phyloP scores from a whole-genome alignment of 1,140 invertebrate genomes.

The Drosophila athabasca region DNA sequence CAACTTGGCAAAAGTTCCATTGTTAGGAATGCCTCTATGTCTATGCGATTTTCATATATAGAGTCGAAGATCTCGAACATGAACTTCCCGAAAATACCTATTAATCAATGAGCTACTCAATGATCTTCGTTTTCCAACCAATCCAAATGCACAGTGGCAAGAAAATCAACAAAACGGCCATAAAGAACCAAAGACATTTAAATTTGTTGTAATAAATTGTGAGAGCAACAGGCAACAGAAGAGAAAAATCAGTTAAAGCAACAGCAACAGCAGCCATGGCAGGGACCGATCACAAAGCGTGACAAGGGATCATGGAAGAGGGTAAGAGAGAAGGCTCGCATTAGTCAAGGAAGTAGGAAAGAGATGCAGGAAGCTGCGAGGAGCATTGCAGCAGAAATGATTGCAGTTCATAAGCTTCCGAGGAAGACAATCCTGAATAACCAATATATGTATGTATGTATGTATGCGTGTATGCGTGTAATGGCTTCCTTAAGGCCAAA shows the following conservation, averaged over 20 bases:
- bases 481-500: conserved; percentile 80
- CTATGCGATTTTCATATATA: neutral
- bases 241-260: neutral
- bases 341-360: conserved; percentile 1
- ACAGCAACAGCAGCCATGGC: conserved; percentile 4
- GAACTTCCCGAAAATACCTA: neutral
- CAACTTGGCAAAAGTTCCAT: conserved; percentile 45
- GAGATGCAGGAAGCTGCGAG: neutral
- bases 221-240: conserved; percentile 8
- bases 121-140: conserved; percentile 5
- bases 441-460: conserved; percentile 1
- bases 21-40: conserved; percentile 36
- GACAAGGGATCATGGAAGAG: conserved; percentile 32
- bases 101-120: neutral
- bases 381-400: conserved; percentile 57
- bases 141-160: conserved; percentile 26
- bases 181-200: conserved; percentile 72
- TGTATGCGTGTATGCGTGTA: conserved; percentile 63
- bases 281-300: conserved; percentile 44
- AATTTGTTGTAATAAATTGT: conserved; percentile 81
- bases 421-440: conserved; percentile 17
- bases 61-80: neutral
- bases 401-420: conserved; percentile 67
- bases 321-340: conserved; percentile 21
- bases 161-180: conserved; percentile 13